A percentile compares a stretch with the other conserved stretches of the same genome.
Evolutionary conservation across 2,888 invertebrate species (phyloP).

Genomic region (Epsilonema sp.): DNA sequence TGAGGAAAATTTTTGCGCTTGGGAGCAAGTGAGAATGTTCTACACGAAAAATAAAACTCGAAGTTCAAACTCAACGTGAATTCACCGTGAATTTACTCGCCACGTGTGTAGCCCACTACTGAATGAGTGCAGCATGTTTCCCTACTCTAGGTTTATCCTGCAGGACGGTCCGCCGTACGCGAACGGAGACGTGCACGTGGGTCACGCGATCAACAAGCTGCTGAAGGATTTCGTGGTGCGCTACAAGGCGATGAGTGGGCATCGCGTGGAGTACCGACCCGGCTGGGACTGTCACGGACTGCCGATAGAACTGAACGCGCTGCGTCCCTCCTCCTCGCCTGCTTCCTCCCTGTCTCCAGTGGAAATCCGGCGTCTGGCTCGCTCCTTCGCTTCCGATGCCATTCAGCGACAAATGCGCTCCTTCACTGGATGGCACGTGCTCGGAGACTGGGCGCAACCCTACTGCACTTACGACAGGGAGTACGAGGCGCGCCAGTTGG

Average conservation of each 20-base stretch:
- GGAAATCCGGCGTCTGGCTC: slow-evolving; percentile 42
- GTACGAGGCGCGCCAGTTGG: slow-evolving; percentile 60
- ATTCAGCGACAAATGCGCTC: slow-evolving; percentile 38
- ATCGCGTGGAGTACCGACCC: slow-evolving; percentile 60
- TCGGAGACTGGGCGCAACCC: slow-evolving; percentile 61
- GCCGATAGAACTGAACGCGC: slow-evolving; percentile 84
- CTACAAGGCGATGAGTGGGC: slow-evolving; percentile 52
- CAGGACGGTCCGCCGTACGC: slow-evolving; percentile 99
- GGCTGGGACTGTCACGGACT: slow-evolving; percentile 99
- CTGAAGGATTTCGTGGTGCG: slow-evolving; percentile 80
- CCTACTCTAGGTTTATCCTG: slow-evolving; percentile 32
- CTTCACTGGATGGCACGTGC: slow-evolving; percentile 50
- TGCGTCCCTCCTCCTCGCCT: slow-evolving; percentile 29
- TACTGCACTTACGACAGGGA: slow-evolving; percentile 57
- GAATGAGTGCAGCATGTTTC: not conserved
- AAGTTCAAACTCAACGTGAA: too few relatives aligned
- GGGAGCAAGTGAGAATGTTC: too few relatives aligned
- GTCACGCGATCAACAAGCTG: slow-evolving; percentile 96
- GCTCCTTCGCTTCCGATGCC: slow-evolving; percentile 54
- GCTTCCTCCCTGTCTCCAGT: slow-evolving; percentile 12
- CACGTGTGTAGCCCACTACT: too few relatives aligned
- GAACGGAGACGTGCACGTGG: slow-evolving; percentile 85
- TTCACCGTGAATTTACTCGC: too few relatives aligned
- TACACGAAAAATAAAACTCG: too few relatives aligned
- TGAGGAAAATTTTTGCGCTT: too few relatives aligned